phyloP scores from a whole-genome alignment of 2,113 vertebrate genomes.

The Trematocara macrostoma region DNA sequence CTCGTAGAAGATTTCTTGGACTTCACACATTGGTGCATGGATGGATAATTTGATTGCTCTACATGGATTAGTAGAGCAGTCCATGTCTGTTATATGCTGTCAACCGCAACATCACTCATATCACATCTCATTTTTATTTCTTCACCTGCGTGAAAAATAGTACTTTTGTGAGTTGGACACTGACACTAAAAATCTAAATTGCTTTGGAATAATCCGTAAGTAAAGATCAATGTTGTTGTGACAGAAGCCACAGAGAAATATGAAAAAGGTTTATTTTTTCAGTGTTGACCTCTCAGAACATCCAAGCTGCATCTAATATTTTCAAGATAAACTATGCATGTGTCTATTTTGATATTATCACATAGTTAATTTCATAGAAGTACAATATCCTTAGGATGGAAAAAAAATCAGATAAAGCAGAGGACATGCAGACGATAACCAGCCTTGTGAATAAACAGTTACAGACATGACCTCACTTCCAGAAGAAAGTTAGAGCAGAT shows the following conservation, averaged over 20 bases:
- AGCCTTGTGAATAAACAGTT: neutral
- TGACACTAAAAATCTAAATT: neutral
- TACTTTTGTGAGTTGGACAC: neutral
- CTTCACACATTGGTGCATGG: neutral
- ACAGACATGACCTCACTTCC: neutral
- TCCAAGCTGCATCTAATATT: neutral
- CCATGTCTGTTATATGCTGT: neutral
- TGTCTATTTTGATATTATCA: neutral
- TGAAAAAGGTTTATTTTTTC: neutral
- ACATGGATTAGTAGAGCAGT: neutral
- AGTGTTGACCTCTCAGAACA: neutral
- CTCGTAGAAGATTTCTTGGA: neutral
- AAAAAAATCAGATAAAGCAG: neutral
- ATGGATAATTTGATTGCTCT: neutral
- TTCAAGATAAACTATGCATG: neutral
- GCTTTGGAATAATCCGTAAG: neutral
- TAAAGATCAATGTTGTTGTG: neutral
- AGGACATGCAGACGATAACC: neutral
- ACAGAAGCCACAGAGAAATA: neutral
- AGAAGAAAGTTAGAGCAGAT: neutral
- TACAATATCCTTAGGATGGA: neutral
- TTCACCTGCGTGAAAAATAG: neutral
- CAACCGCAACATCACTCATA: neutral
- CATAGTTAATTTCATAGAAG: neutral
- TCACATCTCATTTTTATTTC: neutral